A percentile compares a stretch with the other conserved stretches of the same genome.
phyloP scores from a whole-genome alignment of 1,140 invertebrate species.

The Antheraea pernyi region DNA sequence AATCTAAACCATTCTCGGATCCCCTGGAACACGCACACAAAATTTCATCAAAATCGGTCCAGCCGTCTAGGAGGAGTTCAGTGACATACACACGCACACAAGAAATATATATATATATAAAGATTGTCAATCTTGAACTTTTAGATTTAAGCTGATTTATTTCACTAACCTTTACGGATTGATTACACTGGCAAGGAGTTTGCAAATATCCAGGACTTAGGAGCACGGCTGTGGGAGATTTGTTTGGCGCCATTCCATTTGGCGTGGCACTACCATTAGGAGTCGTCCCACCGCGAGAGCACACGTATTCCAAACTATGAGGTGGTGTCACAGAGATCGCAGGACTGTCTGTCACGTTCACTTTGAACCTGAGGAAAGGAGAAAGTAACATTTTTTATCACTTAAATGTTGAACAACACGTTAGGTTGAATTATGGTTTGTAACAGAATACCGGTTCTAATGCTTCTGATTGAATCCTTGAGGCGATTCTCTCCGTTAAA shows the following conservation, averaged over 20 bases:
- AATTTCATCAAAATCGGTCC: too few relatives aligned
- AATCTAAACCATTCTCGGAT: too few relatives aligned
- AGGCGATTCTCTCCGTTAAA: too few relatives aligned
- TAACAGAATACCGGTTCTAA: too few relatives aligned
- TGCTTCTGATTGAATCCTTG: too few relatives aligned
- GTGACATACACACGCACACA: too few relatives aligned
- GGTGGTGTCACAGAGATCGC: conserved; percentile 68
- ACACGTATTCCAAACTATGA: conserved; percentile 66
- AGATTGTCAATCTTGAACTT: too few relatives aligned
- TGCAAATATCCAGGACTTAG: conserved; percentile 63
- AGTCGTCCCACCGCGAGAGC: conserved; percentile 43
- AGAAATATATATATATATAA: too few relatives aligned
- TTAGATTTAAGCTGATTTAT: background rate
- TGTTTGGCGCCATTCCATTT: conserved; percentile 50
- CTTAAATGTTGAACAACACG: too few relatives aligned
- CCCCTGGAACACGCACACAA: too few relatives aligned
- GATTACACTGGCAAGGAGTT: conserved; percentile 62
- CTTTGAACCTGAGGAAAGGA: conserved; percentile 48
- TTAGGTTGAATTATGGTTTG: too few relatives aligned
- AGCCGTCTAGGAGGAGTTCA: too few relatives aligned
- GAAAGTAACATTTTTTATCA: background rate
- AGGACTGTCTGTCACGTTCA: conserved; percentile 57
- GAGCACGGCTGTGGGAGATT: conserved; percentile 53
- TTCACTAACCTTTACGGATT: conserved; percentile 59
- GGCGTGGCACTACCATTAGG: conserved; percentile 60